phyloP scores from a whole-genome alignment of 2,113 vertebrate species.

The Vidua macroura region DNA sequence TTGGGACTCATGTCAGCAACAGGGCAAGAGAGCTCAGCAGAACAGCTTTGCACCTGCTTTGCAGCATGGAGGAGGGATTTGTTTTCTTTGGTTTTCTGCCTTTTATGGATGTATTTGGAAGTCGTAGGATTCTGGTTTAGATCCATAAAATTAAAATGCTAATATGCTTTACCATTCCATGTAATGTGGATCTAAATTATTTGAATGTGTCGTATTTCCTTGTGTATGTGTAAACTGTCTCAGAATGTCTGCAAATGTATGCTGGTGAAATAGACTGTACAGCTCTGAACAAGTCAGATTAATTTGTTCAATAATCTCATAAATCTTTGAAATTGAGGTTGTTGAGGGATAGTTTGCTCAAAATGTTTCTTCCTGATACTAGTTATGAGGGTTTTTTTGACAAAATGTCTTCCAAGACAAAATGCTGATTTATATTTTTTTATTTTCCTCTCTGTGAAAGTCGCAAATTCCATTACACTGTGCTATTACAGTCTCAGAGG shows the following conservation, averaged over 20 bases:
- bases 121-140: not conserved
- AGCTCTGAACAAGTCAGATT: not conserved
- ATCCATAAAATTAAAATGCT: not conserved
- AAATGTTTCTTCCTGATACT: not conserved
- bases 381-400: not conserved
- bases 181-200: not conserved
- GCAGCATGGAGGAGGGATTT: not conserved
- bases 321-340: not conserved
- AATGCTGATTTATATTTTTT: not conserved
- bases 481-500: not conserved
- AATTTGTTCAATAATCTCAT: not conserved
- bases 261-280: not conserved
- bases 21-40: not conserved
- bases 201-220: not conserved
- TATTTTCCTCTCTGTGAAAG: not conserved
- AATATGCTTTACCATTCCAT: not conserved
- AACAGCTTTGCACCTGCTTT: not conserved
- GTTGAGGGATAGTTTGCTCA: not conserved
- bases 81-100: not conserved
- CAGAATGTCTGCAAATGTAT: not conserved
- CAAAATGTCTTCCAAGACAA: constrained; percentile 3
- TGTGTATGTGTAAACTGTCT: not conserved
- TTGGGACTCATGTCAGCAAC: not conserved
- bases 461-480: not conserved
- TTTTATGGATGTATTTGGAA: not conserved